Evolutionary conservation across 2,113 vertebrate genomes (phyloP).

Genomic region (Bubo blakistoni): DNA sequence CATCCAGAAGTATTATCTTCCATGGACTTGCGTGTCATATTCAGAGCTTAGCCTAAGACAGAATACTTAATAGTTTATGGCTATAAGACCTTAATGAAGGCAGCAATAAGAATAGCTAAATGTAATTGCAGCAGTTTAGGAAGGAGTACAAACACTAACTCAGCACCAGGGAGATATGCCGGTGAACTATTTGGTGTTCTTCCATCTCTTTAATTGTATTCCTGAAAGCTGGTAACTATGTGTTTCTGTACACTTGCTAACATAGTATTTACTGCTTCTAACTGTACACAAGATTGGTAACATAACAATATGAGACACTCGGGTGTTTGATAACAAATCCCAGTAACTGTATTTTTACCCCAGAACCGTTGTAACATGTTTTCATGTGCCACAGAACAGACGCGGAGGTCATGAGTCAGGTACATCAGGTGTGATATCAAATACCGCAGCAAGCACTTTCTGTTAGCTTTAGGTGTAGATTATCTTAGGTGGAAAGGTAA

Average conservation of each 20-base stretch:
- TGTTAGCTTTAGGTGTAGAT: not conserved
- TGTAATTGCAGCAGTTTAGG: not conserved
- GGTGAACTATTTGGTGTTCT: not conserved
- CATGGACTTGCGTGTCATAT: not conserved
- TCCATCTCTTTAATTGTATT: not conserved
- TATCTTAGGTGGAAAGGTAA: not conserved
- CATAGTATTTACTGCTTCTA: conserved; percentile 43
- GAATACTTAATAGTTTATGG: not conserved
- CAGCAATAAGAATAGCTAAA: not conserved
- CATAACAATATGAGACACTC: not conserved
- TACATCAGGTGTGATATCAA: not conserved
- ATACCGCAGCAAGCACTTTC: not conserved
- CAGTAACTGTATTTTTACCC: not conserved
- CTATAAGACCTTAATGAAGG: not conserved
- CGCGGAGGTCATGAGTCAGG: not conserved
- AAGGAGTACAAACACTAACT: not conserved
- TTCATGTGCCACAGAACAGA: not conserved
- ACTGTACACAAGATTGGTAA: not conserved
- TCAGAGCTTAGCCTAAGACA: not conserved
- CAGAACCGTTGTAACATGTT: not conserved
- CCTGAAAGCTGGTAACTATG: not conserved
- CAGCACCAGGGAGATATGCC: not conserved
- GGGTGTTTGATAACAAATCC: not conserved
- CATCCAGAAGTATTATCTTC: not conserved
- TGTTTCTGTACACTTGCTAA: not conserved